Conservation (phyloP, 2,888 invertebrate genomes). For the Nomada fucata region DNA sequence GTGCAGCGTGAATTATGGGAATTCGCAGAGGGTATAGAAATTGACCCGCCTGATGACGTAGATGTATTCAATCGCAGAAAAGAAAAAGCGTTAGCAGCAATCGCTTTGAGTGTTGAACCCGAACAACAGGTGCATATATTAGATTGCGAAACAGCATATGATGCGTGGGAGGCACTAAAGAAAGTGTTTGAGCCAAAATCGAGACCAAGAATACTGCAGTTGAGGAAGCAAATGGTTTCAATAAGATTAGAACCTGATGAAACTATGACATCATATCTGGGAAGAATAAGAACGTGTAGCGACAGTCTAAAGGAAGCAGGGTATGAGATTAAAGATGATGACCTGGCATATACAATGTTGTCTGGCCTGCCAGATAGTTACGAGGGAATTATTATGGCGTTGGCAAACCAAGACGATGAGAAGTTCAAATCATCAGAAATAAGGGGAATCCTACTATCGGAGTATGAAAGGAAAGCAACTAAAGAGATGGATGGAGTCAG, state of each 20-base stretch:
- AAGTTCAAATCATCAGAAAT: slow-evolving; percentile 34
- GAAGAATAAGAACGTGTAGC: slow-evolving; percentile 38
- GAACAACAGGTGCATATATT: no score
- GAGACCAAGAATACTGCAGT: no score
- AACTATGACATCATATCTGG: no score
- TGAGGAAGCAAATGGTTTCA: no score
- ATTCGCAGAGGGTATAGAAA: slow-evolving; percentile 9
- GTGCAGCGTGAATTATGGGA: slow-evolving; percentile 43
- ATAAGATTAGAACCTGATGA: no score
- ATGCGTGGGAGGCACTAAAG: no score
- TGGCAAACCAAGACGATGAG: slow-evolving; percentile 23
- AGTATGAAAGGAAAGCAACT: not conserved
- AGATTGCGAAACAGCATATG: no score
- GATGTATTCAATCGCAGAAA: not conserved
- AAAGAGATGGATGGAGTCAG: not conserved
- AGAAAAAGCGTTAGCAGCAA: slow-evolving; percentile 36
- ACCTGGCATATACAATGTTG: slow-evolving; percentile 43
- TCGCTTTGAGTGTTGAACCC: no score
- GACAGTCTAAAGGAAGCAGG: slow-evolving; percentile 41
- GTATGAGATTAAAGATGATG: slow-evolving; percentile 32
- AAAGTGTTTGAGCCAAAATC: no score
- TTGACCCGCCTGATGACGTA: not conserved
- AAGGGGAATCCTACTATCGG: slow-evolving; percentile 1
- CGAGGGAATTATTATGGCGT: slow-evolving; percentile 35
- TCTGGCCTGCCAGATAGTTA: slow-evolving; percentile 36